Conservation (phyloP, 1,140 invertebrate species). For the Oreohelix idahoensis region DNA sequence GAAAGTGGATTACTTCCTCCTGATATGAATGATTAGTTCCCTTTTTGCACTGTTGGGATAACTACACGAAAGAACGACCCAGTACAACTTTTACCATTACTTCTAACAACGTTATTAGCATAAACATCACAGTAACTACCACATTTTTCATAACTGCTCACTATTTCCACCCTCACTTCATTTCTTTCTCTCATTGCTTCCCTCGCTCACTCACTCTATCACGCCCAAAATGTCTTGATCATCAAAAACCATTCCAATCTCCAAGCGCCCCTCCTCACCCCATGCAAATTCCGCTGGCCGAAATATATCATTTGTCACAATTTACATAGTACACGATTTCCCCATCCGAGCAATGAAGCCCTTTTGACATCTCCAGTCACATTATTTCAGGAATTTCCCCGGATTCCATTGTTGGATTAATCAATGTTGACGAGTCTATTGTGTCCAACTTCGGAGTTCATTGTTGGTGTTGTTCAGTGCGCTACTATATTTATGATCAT, state of each 20-base stretch:
- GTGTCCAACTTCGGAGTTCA: too few relatives aligned
- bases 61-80: too few relatives aligned
- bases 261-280: background rate
- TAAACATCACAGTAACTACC: too few relatives aligned
- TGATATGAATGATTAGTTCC: too few relatives aligned
- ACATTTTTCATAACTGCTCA: background rate
- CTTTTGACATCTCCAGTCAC: background rate
- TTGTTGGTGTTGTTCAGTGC: too few relatives aligned
- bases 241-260: background rate
- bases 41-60: too few relatives aligned
- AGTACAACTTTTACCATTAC: too few relatives aligned
- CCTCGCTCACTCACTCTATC: background rate
- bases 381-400: background rate
- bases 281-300: background rate
- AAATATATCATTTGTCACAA: background rate
- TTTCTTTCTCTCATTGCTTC: background rate
- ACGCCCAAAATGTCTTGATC: too few relatives aligned
- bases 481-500: too few relatives aligned
- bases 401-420: background rate
- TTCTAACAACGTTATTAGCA: too few relatives aligned
- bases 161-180: background rate
- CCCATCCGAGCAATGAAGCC: background rate
- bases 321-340: conserved; percentile 1
- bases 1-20: too few relatives aligned
- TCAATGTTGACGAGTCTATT: background rate